These are phyloP conservation scores for Nothobranchius kuhntae DNA, from an alignment of 2,113 vertebrate genomes.

Conservation along the genomic window DNA sequence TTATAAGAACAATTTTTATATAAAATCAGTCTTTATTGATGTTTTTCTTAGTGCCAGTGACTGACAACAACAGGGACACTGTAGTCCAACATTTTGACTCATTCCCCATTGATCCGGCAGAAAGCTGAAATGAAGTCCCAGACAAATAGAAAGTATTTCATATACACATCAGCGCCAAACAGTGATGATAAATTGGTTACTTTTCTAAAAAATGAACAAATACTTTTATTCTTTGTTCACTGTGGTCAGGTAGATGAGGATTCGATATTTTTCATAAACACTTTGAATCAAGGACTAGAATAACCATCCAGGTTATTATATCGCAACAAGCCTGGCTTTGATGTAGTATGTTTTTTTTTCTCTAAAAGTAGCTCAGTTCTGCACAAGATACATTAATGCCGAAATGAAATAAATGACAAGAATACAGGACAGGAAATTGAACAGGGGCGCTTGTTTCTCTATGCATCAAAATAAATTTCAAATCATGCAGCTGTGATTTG, in stretches of 20 bases:
- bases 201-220: no score
- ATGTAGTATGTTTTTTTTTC: neutral
- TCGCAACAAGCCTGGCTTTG: neutral
- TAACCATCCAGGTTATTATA: neutral
- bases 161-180: no score
- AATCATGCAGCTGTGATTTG: neutral
- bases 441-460: neutral
- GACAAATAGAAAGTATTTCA: no score
- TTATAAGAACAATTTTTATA: no score
- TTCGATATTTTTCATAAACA: neutral
- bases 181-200: no score
- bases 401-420: neutral
- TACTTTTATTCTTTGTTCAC: neutral
- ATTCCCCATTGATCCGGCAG: no score
- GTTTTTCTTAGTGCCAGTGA: no score
- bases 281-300: neutral
- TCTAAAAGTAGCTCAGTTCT: no score
- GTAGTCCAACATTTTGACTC: no score
- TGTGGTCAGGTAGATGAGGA: neutral
- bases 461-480: neutral
- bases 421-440: neutral
- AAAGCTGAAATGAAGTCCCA: no score
- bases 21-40: no score
- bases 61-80: no score
- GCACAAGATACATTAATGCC: neutral